Evolutionary conservation across 2,797 vertebrate species (phyloP).

Genomic region (Pantherophis vulpinus): DNA sequence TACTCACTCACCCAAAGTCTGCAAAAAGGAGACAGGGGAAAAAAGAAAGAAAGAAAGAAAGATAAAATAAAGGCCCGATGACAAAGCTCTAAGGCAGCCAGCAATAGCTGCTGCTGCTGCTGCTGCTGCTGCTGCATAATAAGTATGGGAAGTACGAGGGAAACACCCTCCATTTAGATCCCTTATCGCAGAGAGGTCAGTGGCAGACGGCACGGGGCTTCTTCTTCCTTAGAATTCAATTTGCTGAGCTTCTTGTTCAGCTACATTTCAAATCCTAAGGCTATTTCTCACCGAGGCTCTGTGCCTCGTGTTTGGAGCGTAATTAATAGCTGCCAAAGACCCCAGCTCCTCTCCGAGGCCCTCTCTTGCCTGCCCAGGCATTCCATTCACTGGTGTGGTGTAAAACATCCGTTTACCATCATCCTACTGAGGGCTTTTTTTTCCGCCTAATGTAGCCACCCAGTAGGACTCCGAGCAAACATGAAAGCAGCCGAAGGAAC

Average conservation of each 20-base stretch:
- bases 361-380: background rate
- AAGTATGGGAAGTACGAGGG: background rate
- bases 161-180: background rate
- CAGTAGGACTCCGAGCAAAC: conserved; percentile 60
- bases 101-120: background rate
- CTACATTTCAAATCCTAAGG: background rate
- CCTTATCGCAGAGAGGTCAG: background rate
- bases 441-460: conserved; percentile 68
- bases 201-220: background rate
- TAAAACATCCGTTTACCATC: conserved; percentile 60
- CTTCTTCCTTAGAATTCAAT: background rate
- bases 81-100: background rate
- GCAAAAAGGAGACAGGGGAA: background rate
- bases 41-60: too few relatives aligned
- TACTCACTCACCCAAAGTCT: background rate
- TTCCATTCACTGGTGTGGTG: conserved; percentile 48
- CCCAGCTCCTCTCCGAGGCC: background rate
- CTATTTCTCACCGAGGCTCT: background rate
- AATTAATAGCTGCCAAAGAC: conserved; percentile 1
- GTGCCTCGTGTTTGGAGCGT: background rate
- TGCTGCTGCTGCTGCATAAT: background rate
- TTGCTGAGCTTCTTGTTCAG: conserved; percentile 13
- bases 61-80: background rate
- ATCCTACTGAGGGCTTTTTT: conserved; percentile 38
- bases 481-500: conserved; percentile 68